Conservation (phyloP, 2,113 vertebrate species). For the Ciconia stormi region DNA sequence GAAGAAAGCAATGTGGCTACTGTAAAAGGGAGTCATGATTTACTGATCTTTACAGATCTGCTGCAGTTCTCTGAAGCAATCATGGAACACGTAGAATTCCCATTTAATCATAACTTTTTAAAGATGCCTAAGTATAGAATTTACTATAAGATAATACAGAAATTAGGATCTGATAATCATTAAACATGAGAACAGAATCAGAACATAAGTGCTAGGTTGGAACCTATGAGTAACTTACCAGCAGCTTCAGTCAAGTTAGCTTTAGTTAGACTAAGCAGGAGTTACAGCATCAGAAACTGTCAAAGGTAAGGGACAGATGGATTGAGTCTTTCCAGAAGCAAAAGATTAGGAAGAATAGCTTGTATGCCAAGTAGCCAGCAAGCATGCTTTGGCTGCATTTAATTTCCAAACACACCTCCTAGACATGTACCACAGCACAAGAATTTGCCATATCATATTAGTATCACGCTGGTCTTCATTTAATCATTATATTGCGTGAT, state of each 20-base stretch:
- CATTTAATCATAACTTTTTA: neutral
- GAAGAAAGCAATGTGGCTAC: neutral
- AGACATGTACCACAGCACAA: neutral
- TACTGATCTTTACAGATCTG: neutral
- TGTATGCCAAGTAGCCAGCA: neutral
- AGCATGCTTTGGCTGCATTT: neutral
- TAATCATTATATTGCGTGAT: neutral
- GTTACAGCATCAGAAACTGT: neutral
- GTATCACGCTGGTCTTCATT: neutral
- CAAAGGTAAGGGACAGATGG: neutral
- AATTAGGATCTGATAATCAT: neutral
- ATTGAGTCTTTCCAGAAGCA: neutral
- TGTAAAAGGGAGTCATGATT: neutral
- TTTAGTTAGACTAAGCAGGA: neutral
- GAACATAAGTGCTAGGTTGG: neutral
- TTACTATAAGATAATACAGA: neutral
- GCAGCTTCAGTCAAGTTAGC: neutral
- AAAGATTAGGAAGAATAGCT: neutral
- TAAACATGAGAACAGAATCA: neutral
- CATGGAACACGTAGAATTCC: neutral
- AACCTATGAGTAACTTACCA: neutral
- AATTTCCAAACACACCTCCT: neutral
- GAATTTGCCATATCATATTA: neutral
- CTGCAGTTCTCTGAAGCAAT: neutral
- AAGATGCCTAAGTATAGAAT: neutral